phyloP scores from a whole-genome alignment of 2,113 vertebrate genomes.

The Vidua chalybeata region DNA sequence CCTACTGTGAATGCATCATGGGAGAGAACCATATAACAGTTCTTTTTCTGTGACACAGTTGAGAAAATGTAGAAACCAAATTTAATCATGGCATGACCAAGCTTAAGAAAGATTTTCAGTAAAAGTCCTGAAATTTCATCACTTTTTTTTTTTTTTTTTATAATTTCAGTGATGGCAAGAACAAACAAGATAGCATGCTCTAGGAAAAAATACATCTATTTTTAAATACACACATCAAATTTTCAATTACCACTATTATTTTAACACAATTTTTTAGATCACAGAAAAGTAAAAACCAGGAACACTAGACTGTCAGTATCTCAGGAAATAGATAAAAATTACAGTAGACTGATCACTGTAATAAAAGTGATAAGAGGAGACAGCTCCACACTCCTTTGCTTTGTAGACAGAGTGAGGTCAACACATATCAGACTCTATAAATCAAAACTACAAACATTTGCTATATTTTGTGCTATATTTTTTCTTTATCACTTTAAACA shows the following conservation, averaged over 20 bases:
- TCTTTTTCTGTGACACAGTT: not conserved
- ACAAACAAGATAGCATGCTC: not conserved
- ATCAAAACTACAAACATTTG: not conserved
- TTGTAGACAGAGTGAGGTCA: conserved; percentile 42
- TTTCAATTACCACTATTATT: not conserved
- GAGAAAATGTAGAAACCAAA: conserved; percentile 6
- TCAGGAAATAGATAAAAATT: conserved; percentile 25
- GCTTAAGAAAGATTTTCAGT: not conserved
- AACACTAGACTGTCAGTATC: not conserved
- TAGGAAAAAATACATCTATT: not conserved
- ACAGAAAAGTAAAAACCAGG: not conserved
- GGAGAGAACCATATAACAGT: not conserved
- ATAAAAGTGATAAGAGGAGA: conserved; percentile 25
- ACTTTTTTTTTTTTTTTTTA: not conserved
- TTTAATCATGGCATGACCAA: not conserved
- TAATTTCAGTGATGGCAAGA: not conserved
- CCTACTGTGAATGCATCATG: conserved; percentile 11
- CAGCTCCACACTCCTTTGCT: conserved; percentile 7
- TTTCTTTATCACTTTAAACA: not conserved
- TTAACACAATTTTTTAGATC: not conserved
- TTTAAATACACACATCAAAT: not conserved
- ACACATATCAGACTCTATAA: conserved; percentile 20
- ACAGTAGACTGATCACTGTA: conserved; percentile 17
- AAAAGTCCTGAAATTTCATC: not conserved
- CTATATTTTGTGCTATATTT: not conserved